These are phyloP conservation scores for Heliconius nattereri DNA, from an alignment of 1,140 invertebrate species.

Conservation along the genomic window DNA sequence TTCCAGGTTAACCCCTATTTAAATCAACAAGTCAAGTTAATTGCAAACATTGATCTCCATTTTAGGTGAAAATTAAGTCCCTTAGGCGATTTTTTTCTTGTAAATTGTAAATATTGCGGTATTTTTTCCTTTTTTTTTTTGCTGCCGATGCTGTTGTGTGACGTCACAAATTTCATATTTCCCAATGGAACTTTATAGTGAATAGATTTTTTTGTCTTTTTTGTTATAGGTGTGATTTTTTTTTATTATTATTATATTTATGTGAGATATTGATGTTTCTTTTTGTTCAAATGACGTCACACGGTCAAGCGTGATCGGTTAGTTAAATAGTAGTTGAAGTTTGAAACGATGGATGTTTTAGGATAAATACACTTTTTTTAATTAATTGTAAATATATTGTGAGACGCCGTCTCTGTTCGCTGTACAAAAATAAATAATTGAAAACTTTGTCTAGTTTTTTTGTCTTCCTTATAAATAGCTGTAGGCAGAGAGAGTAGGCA, in stretches of 20 bases:
- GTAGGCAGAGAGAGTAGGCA: too few relatives aligned
- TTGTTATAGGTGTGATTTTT: too few relatives aligned
- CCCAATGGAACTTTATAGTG: too few relatives aligned
- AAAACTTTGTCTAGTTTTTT: background rate
- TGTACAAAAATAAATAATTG: slow-evolving; percentile 14
- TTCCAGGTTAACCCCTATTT: background rate
- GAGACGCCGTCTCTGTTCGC: slow-evolving; percentile 6
- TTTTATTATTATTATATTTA: too few relatives aligned
- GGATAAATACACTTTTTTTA: slow-evolving; percentile 2
- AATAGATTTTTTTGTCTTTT: too few relatives aligned
- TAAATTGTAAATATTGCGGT: slow-evolving; percentile 36
- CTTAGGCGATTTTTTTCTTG: slow-evolving; percentile 18
- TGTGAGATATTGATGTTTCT: background rate
- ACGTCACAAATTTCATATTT: background rate
- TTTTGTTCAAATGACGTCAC: slow-evolving; percentile 20
- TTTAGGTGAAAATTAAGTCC: background rate
- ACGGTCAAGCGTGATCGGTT: slow-evolving; percentile 15
- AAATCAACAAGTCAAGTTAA: background rate
- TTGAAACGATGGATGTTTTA: slow-evolving; percentile 24
- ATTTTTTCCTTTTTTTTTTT: slow-evolving; percentile 23
- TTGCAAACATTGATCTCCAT: background rate
- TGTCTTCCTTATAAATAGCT: background rate
- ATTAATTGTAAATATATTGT: slow-evolving; percentile 15
- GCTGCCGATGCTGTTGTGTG: slow-evolving; percentile 15
- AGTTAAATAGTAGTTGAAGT: slow-evolving; percentile 33